A percentile compares a stretch with the other conserved stretches of the same genome.
These are phyloP conservation scores for Proteles cristata DNA, from an alignment of 2,113 vertebrate genomes.

Conservation along the genomic window DNA sequence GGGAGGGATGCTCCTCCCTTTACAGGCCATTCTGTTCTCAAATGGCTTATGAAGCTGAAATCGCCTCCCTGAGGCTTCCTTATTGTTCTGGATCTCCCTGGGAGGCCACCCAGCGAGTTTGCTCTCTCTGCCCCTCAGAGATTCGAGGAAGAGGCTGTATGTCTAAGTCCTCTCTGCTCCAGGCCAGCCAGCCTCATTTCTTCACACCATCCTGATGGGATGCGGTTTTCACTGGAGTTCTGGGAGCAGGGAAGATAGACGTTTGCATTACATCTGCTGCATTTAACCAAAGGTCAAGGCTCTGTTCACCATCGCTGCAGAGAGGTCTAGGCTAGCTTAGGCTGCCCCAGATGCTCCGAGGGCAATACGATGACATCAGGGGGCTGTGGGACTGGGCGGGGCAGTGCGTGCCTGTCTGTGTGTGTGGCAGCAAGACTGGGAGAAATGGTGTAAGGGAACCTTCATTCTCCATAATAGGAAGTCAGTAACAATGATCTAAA, in stretches of 20 bases:
- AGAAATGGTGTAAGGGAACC: not conserved
- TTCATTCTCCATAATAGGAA: not conserved
- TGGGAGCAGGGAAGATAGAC: not conserved
- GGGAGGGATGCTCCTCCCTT: not conserved
- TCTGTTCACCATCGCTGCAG: not conserved
- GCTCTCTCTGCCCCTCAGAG: not conserved
- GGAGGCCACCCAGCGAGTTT: conserved; percentile 40
- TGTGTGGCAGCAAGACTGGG: not conserved
- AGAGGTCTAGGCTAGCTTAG: not conserved
- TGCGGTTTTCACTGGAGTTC: not conserved
- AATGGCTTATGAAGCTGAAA: not conserved
- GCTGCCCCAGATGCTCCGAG: not conserved
- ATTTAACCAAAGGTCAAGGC: not conserved
- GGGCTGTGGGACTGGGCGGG: no score
- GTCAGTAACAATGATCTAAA: not conserved
- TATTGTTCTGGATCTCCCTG: not conserved
- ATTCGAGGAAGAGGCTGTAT: not conserved
- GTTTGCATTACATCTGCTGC: not conserved
- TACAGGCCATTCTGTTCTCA: not conserved
- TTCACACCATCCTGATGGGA: not conserved
- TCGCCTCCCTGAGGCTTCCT: not conserved
- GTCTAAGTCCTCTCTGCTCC: not conserved
- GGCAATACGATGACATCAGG: not conserved
- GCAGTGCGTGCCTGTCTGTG: not conserved
- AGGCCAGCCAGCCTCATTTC: not conserved